Percentiles rank a stretch among this genome's conserved stretches.
These are phyloP conservation scores for Rhizomys pruinosus DNA, from an alignment of 2,113 vertebrate genomes.

Conservation along the genomic window DNA sequence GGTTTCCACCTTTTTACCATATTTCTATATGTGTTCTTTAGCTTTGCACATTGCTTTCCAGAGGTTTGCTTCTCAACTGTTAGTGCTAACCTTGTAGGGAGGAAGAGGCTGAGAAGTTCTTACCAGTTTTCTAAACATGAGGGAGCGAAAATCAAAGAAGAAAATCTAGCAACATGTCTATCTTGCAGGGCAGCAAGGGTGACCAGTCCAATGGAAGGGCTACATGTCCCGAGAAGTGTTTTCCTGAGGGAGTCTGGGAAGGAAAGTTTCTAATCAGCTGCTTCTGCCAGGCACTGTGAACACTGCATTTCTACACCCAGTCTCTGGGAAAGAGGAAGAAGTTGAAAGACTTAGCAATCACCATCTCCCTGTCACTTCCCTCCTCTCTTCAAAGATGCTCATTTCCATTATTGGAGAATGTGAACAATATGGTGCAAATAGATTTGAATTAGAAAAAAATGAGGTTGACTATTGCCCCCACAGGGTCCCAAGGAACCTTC, in stretches of 20 bases:
- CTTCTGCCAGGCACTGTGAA: background rate
- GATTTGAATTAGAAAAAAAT: background rate
- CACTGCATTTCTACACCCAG: background rate
- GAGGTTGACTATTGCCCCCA: background rate
- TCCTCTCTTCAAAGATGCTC: background rate
- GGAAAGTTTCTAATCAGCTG: background rate
- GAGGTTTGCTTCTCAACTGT: background rate
- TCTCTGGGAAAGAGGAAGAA: background rate
- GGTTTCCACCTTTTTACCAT: background rate
- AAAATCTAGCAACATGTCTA: background rate
- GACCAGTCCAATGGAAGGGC: background rate
- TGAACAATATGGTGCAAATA: background rate
- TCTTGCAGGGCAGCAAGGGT: background rate
- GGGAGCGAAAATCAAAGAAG: background rate
- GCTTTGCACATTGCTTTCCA: background rate
- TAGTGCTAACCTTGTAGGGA: background rate
- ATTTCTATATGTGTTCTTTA: background rate
- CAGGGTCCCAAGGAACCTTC: background rate
- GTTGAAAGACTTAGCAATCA: background rate
- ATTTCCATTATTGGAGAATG: background rate
- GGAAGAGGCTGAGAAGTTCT: background rate
- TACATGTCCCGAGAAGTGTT: too few species aligned
- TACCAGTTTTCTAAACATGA: slow-evolving; percentile 2
- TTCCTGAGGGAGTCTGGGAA: background rate
- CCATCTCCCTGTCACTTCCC: background rate